Evolutionary conservation across 2,113 vertebrate genomes (phyloP).

Genomic region (Nesoenas mayeri): DNA sequence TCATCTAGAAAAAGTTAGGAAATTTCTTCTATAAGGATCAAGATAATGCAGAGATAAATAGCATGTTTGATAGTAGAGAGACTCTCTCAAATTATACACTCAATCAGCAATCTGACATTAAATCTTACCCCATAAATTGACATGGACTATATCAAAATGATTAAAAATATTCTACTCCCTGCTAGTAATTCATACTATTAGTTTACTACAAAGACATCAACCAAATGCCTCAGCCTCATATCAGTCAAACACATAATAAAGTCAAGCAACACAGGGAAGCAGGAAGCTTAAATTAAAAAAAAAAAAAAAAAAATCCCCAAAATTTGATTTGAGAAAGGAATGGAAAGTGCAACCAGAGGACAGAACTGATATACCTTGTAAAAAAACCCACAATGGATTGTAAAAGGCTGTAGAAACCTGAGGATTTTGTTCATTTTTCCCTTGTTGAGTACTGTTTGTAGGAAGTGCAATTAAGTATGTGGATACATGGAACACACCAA

Average conservation of each 20-base stretch:
- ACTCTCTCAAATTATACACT: not conserved
- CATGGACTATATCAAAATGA: not conserved
- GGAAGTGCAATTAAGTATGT: not conserved
- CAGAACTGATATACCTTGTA: not conserved
- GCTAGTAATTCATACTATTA: not conserved
- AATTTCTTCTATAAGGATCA: not conserved
- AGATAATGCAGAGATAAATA: not conserved
- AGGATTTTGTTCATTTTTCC: not conserved
- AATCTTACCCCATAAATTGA: not conserved
- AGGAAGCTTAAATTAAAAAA: not conserved
- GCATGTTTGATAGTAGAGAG: not conserved
- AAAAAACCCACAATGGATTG: not conserved
- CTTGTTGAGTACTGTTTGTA: not conserved
- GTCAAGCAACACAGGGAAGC: not conserved
- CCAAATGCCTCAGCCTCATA: not conserved
- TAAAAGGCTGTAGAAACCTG: not conserved
- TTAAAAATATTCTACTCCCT: not conserved
- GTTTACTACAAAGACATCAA: not conserved
- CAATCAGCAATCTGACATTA: not conserved
- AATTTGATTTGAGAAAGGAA: not conserved
- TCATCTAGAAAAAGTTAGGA: not conserved
- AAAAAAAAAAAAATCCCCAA: not conserved
- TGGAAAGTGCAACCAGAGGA: not conserved
- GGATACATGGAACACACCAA: not conserved
- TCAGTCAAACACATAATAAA: not conserved